Conservation (phyloP, 2,888 invertebrate species). For the Podabrus alpinus region DNA sequence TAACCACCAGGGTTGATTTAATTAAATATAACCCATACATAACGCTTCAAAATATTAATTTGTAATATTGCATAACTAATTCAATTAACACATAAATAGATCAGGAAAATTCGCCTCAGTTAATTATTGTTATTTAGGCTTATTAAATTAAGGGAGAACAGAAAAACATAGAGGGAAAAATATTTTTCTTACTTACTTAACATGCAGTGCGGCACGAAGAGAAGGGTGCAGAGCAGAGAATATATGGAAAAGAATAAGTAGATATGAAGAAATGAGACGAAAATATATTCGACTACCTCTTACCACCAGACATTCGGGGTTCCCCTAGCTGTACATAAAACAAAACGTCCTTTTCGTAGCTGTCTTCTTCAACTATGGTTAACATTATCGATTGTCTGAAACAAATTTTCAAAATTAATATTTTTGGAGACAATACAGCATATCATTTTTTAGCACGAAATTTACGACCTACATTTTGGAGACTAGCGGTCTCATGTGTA, state of each 20-base stretch:
- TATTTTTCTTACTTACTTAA: constrained; percentile 51
- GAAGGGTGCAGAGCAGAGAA: constrained; percentile 45
- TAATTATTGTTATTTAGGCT: background rate
- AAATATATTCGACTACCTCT: constrained; percentile 47
- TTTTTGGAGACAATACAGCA: background rate
- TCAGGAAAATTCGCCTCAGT: background rate
- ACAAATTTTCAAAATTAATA: constrained; percentile 49
- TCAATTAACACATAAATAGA: background rate
- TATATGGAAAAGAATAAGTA: constrained; percentile 34
- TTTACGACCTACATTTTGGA: background rate
- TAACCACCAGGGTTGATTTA: background rate
- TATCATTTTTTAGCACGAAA: background rate
- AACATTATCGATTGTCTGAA: constrained; percentile 86
- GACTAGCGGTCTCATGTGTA: background rate
- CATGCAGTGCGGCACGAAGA: constrained; percentile 52
- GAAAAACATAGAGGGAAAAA: constrained; percentile 10
- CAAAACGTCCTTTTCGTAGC: constrained; percentile 94
- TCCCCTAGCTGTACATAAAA: constrained; percentile 92
- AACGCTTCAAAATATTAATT: background rate
- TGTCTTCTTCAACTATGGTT: constrained; percentile 93
- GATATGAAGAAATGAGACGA: constrained; percentile 37
- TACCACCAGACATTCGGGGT: constrained; percentile 87
- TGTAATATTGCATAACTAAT: background rate
- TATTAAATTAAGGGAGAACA: background rate
- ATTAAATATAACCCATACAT: background rate